phyloP scores from a whole-genome alignment of 2,113 vertebrate species.

The Macroglossus sobrinus region DNA sequence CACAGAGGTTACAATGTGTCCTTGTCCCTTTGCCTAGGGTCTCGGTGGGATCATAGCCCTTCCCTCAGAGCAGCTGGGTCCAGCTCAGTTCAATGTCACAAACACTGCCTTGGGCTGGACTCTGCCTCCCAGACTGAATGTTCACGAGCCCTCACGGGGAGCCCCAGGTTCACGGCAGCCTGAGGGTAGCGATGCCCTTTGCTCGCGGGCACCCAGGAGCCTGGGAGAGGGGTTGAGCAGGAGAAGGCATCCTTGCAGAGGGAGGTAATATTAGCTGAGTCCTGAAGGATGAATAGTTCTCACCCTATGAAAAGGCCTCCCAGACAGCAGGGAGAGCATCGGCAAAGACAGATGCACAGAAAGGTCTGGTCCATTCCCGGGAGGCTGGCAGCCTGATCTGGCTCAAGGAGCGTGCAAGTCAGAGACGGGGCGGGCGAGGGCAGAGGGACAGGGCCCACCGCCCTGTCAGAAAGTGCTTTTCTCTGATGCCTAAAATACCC shows the following conservation, averaged over 20 bases:
- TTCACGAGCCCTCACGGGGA: neutral
- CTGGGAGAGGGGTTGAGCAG: neutral
- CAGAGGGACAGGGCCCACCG: too few relatives aligned
- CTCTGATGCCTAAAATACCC: too few relatives aligned
- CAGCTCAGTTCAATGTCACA: neutral
- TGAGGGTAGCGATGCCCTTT: neutral
- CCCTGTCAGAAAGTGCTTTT: too few relatives aligned
- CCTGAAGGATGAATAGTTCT: neutral
- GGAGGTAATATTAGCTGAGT: neutral
- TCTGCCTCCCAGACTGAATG: neutral
- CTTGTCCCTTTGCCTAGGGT: neutral
- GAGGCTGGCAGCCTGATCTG: too few relatives aligned
- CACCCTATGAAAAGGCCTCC: neutral
- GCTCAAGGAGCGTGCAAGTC: neutral
- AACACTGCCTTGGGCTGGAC: neutral
- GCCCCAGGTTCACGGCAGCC: neutral
- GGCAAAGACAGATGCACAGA: neutral
- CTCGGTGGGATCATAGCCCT: neutral
- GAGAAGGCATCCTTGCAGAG: neutral
- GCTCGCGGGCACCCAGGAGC: neutral
- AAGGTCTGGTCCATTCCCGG: too few relatives aligned
- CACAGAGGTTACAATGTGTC: rapidly evolving
- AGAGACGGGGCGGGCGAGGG: neutral
- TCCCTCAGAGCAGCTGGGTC: neutral
- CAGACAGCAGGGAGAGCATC: neutral